A percentile compares a stretch with the other conserved stretches of the same genome.
Evolutionary conservation across 1,140 invertebrate genomes (phyloP).

Genomic region (Hylaeus anthracinus): DNA sequence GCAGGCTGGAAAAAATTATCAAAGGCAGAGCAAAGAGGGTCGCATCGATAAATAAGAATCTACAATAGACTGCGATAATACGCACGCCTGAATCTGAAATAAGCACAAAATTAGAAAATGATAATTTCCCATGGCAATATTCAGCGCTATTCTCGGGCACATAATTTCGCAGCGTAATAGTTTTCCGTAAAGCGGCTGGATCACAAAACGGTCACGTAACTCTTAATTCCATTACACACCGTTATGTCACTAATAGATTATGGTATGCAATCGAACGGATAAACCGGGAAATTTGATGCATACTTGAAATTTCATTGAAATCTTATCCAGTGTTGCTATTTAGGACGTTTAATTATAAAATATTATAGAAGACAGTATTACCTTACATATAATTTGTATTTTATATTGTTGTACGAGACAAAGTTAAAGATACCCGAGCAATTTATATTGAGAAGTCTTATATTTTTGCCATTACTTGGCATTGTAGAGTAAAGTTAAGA

Average conservation of each 20-base stretch:
- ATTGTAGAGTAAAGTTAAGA: too few species aligned
- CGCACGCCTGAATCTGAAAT: neutral
- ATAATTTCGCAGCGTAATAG: conserved; percentile 25
- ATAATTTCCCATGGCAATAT: conserved; percentile 16
- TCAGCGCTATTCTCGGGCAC: conserved; percentile 19
- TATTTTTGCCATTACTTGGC: too few species aligned
- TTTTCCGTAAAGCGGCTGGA: conserved; percentile 7
- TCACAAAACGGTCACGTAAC: neutral
- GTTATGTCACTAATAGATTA: neutral
- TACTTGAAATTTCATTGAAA: too few species aligned
- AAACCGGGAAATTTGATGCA: neutral
- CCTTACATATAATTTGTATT: too few species aligned
- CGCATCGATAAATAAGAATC: neutral
- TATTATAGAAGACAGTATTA: too few species aligned
- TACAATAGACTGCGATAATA: neutral
- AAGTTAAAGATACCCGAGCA: too few species aligned
- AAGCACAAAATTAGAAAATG: neutral
- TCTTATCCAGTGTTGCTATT: too few species aligned
- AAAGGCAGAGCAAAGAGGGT: neutral
- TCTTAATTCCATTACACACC: conserved; percentile 3
- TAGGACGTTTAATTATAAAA: too few species aligned
- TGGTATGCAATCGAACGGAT: neutral
- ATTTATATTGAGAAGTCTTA: too few species aligned
- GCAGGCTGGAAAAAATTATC: neutral
- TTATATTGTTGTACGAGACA: too few species aligned